These are phyloP conservation scores for Drosophila affinis DNA, from an alignment of 2,888 invertebrate species.

Conservation along the genomic window DNA sequence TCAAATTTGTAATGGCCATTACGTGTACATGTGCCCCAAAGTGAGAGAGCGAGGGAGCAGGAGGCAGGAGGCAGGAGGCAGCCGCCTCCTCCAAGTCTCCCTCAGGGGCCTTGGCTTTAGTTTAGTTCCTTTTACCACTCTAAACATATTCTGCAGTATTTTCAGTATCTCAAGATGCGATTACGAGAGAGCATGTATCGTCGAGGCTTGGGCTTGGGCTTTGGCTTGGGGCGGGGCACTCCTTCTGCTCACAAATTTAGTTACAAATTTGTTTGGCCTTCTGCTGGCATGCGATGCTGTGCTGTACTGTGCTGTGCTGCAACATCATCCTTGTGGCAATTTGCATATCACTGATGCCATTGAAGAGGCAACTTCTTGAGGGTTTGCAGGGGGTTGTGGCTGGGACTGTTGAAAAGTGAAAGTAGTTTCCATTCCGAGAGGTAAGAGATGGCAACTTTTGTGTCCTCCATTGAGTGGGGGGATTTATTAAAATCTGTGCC, in stretches of 20 bases:
- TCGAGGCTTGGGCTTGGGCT: conserved; percentile 29
- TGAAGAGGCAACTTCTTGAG: conserved; percentile 26
- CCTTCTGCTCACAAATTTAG: conserved; percentile 56
- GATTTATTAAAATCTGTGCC: conserved; percentile 44
- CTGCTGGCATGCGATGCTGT: conserved; percentile 12
- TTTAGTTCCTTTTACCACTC: neutral
- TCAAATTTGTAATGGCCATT: conserved; percentile 26
- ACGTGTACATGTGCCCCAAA: conserved; percentile 16
- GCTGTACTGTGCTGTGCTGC: too few species aligned
- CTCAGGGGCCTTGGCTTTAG: neutral
- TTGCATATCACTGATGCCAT: conserved; percentile 67
- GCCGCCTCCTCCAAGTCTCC: too few species aligned
- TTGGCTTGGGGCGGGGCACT: neutral
- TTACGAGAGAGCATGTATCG: conserved; percentile 13
- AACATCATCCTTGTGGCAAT: conserved; percentile 44
- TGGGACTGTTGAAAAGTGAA: conserved; percentile 15
- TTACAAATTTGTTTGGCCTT: conserved; percentile 61
- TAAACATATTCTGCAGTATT: neutral
- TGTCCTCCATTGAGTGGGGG: conserved; percentile 30
- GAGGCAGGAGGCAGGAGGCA: neutral
- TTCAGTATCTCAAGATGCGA: neutral
- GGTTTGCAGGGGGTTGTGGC: too few species aligned
- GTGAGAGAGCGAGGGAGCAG: neutral
- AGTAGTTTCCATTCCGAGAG: conserved; percentile 23
- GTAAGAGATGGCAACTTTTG: conserved; percentile 23